Percentiles rank a stretch among this genome's conserved stretches.
phyloP scores from a whole-genome alignment of 2,113 vertebrate species.

The Pseudorectes ferrugineus region DNA sequence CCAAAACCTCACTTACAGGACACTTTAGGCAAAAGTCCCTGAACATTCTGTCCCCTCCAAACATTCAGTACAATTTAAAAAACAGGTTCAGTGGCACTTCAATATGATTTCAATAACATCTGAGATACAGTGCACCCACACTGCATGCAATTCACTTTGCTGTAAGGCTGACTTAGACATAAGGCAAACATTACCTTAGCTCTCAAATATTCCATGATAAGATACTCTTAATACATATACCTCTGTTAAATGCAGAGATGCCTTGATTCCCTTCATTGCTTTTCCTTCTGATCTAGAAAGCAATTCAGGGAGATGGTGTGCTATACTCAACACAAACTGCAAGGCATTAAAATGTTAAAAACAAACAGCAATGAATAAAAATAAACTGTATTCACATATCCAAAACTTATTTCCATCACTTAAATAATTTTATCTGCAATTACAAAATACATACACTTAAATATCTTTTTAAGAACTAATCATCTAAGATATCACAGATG shows the following conservation, averaged over 20 bases:
- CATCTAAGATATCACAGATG: conserved; percentile 26
- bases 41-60: neutral
- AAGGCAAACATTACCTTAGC: conserved; percentile 46
- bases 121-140: conserved; percentile 18
- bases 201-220: neutral
- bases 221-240: conserved; percentile 3
- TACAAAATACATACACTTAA: conserved; percentile 72
- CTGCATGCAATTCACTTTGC: neutral
- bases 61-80: neutral
- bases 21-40: conserved; percentile 1
- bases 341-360: conserved; percentile 44
- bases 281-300: conserved; percentile 17
- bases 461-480: conserved; percentile 59
- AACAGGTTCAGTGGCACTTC: conserved; percentile 38
- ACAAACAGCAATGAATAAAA: conserved; percentile 44
- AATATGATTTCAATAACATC: conserved; percentile 4
- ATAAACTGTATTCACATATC: conserved; percentile 39
- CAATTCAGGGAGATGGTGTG: conserved; percentile 22
- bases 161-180: conserved; percentile 45
- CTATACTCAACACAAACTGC: conserved; percentile 10
- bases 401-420: conserved; percentile 44
- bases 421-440: conserved; percentile 63
- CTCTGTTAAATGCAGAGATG: conserved; percentile 14
- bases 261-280: neutral
- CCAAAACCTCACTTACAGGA: neutral